Conservation (phyloP, 2,797 vertebrate genomes). For the Mycteria americana region DNA sequence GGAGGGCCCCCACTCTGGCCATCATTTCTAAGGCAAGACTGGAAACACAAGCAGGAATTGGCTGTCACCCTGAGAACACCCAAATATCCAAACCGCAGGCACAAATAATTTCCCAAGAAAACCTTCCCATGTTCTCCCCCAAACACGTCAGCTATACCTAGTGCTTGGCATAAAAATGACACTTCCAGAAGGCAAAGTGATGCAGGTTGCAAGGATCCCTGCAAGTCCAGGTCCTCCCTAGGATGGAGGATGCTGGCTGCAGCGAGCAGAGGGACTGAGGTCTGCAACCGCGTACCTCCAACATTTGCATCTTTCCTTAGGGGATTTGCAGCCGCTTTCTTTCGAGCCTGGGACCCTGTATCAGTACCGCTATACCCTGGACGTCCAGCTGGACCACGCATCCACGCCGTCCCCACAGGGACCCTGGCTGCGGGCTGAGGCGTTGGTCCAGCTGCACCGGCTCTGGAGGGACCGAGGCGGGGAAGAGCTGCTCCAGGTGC, state of each 20-base stretch:
- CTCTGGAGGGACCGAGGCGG: conserved; percentile 28
- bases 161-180: fast-evolving
- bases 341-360: conserved; percentile 55
- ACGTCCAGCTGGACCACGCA: not conserved
- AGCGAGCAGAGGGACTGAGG: fast-evolving
- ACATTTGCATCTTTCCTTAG: not conserved
- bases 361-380: conserved; percentile 55
- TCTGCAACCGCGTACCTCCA: fast-evolving
- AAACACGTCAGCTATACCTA: not conserved
- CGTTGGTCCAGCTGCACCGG: not conserved
- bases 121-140: not conserved
- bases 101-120: not conserved
- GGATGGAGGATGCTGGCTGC: not conserved
- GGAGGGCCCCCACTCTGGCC: fast-evolving
- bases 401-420: not conserved
- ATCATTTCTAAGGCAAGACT: not conserved
- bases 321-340: not conserved
- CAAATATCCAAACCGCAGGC: not conserved
- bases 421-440: conserved; percentile 21
- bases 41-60: not conserved
- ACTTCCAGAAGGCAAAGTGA: not conserved
- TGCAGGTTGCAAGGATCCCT: not conserved
- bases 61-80: not conserved
- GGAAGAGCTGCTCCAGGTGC: conserved; percentile 65
- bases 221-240: not conserved